Conservation (phyloP, 2,113 vertebrate species). For the Hydropotes inermis region DNA sequence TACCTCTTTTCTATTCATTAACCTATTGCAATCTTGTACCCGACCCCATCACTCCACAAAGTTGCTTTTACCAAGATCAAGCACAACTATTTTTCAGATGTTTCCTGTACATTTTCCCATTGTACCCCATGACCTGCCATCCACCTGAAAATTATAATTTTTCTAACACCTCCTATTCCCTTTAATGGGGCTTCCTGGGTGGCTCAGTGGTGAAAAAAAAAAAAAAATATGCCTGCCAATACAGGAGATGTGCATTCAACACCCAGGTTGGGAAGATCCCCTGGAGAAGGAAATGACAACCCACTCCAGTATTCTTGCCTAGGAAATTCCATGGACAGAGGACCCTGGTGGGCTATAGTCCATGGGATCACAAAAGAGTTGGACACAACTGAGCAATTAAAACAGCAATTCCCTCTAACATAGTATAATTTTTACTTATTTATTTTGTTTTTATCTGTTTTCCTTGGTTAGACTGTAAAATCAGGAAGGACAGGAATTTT, state of each 20-base stretch:
- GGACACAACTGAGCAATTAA: not conserved
- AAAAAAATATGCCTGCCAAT: not conserved
- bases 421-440: not conserved
- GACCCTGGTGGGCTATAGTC: not conserved
- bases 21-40: not conserved
- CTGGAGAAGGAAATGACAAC: not conserved
- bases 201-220: too few species aligned
- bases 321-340: not conserved
- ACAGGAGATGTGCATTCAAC: not conserved
- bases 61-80: not conserved
- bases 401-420: not conserved
- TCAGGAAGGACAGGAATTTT: not conserved
- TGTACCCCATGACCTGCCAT: not conserved
- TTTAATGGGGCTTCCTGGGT: not conserved
- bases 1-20: not conserved
- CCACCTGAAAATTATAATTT: slow-evolving; percentile 19
- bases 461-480: not conserved
- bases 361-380: not conserved
- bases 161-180: not conserved
- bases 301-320: not conserved
- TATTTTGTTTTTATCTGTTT: not conserved
- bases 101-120: not conserved
- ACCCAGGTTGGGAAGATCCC: not conserved
- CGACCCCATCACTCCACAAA: not conserved
- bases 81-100: not conserved